Evolutionary conservation across 2,797 vertebrate species (phyloP).

Genomic region (Erithacus rubecula): DNA sequence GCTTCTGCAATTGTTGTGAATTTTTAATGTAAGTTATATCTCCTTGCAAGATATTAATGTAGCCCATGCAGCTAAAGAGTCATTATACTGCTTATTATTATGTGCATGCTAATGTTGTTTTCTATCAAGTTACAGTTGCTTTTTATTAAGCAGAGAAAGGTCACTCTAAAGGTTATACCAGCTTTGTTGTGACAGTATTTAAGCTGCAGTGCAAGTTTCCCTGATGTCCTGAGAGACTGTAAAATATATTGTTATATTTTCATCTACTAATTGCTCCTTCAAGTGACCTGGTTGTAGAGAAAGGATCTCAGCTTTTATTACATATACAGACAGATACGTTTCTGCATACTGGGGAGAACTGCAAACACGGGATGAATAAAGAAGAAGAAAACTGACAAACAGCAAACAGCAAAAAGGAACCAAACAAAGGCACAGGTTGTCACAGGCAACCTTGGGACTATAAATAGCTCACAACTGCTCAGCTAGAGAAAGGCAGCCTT

Average conservation of each 20-base stretch:
- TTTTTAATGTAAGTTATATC: slow-evolving; percentile 14
- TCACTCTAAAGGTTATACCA: slow-evolving; percentile 23
- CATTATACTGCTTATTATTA: slow-evolving; percentile 27
- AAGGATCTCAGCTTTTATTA: not conserved
- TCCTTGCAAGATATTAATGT: slow-evolving; percentile 2
- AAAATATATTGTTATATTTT: slow-evolving; percentile 35
- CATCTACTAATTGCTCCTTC: slow-evolving; percentile 20
- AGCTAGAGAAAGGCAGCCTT: not conserved
- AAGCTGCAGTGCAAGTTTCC: not conserved
- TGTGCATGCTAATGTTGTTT: slow-evolving; percentile 34
- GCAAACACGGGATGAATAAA: not conserved
- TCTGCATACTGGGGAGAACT: not conserved
- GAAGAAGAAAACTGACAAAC: not conserved
- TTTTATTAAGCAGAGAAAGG: slow-evolving; percentile 29
- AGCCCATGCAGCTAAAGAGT: not conserved
- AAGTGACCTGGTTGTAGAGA: not conserved
- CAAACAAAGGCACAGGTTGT: not conserved
- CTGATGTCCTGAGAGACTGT: not conserved
- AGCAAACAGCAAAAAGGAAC: not conserved
- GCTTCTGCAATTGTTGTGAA: not conserved
- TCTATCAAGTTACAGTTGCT: not conserved
- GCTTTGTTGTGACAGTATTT: slow-evolving; percentile 7
- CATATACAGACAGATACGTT: not conserved
- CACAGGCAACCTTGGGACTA: not conserved
- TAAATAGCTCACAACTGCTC: not conserved